Percentiles rank a stretch among this genome's conserved stretches.
phyloP scores from a whole-genome alignment of 2,113 vertebrate genomes.

The Rhea pennata region DNA sequence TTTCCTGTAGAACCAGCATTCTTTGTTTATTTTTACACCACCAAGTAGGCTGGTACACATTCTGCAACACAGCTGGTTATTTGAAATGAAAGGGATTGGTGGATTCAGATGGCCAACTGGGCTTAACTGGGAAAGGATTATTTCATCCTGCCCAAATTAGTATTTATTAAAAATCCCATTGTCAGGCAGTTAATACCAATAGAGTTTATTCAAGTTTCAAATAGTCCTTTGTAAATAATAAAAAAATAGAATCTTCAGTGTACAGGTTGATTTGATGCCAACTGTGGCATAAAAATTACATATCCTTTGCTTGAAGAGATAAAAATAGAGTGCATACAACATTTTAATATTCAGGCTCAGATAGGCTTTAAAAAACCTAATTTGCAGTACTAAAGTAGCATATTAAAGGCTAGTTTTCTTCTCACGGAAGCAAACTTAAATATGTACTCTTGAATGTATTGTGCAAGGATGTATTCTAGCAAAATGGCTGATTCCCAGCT shows the following conservation, averaged over 20 bases:
- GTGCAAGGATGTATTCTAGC: not conserved
- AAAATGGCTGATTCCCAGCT: not conserved
- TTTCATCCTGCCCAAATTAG: not conserved
- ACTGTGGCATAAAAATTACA: not conserved
- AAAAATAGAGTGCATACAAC: not conserved
- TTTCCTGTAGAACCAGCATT: not conserved
- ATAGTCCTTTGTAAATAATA: not conserved
- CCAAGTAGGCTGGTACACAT: not conserved
- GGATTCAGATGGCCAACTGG: fast-evolving
- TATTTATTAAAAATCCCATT: not conserved
- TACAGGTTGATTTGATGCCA: not conserved
- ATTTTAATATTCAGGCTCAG: not conserved
- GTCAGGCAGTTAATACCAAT: not conserved
- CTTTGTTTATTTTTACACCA: not conserved
- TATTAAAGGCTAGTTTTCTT: fast-evolving
- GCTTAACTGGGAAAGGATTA: fast-evolving
- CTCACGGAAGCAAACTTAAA: not conserved
- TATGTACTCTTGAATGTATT: not conserved
- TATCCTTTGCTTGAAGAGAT: not conserved
- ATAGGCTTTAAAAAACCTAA: not conserved
- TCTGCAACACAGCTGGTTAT: fast-evolving
- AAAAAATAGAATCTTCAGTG: conserved; percentile 54
- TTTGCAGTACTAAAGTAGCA: not conserved
- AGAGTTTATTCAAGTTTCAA: conserved; percentile 38
- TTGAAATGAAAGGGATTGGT: not conserved